Conservation (phyloP, 2,888 invertebrate species). For the Agrotis ipsilon region DNA sequence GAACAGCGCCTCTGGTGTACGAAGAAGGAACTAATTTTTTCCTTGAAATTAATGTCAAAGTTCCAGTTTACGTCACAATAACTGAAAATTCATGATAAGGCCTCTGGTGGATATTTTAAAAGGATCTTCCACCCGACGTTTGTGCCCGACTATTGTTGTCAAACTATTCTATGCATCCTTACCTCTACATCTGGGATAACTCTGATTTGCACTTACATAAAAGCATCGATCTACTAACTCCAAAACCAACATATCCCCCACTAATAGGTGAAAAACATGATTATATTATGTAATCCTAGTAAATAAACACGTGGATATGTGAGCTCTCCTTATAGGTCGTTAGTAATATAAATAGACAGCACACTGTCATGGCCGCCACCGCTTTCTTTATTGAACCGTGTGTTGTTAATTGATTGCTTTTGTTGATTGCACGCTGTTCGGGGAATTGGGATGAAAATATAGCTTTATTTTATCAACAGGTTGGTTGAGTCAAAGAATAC, state of each 20-base stretch:
- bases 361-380: conserved; percentile 50
- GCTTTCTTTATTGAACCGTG: conserved; percentile 38
- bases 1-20: no score
- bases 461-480: conserved; percentile 32
- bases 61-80: no score
- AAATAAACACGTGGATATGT: conserved; percentile 31
- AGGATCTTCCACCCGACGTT: no score
- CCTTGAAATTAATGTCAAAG: no score
- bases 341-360: conserved; percentile 49
- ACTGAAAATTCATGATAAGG: no score
- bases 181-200: no score
- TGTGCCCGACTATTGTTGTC: no score
- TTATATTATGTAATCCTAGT: conserved; percentile 14
- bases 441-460: conserved; percentile 32
- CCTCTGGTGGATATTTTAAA: no score
- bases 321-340: conserved; percentile 31
- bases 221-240: background rate
- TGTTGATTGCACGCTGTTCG: conserved; percentile 26
- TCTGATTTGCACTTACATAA: no score
- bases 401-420: conserved; percentile 44
- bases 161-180: no score
- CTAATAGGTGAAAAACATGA: conserved; percentile 15
- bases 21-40: no score
- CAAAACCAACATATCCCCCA: background rate
- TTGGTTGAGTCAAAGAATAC: conserved; percentile 3